Percentiles rank a stretch among this genome's conserved stretches.
phyloP scores from a whole-genome alignment of 2,888 invertebrate genomes.

The Timema cristinae region DNA sequence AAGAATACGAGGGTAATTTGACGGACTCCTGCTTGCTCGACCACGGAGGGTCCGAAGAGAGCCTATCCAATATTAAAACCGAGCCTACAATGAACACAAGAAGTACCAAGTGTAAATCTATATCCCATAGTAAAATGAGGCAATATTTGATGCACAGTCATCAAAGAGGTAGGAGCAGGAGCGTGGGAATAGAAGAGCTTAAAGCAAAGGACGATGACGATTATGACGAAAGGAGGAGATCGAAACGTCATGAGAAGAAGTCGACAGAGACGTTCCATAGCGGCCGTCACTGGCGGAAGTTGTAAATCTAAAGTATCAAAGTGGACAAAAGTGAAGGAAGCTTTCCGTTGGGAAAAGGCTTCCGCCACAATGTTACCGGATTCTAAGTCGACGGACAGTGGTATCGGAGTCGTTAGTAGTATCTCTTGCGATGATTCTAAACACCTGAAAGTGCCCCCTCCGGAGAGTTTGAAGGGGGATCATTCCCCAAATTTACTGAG shows the following conservation, averaged over 20 bases:
- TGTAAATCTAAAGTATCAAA: constrained; percentile 65
- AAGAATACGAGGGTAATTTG: constrained; percentile 47
- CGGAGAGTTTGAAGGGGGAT: constrained; percentile 20
- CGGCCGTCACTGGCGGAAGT: constrained; percentile 16
- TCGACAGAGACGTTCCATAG: constrained; percentile 24
- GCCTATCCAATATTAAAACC: constrained; percentile 61
- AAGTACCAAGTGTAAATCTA: constrained; percentile 36
- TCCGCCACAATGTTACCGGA: constrained; percentile 38
- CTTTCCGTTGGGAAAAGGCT: constrained; percentile 81
- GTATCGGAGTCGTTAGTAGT: constrained; percentile 39
- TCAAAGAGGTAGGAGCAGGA: constrained; percentile 60
- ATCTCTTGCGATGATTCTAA: constrained; percentile 42
- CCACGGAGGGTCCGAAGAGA: constrained; percentile 54
- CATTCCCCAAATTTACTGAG: constrained; percentile 26
- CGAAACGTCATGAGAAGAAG: constrained; percentile 41
- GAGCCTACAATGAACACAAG: constrained; percentile 50
- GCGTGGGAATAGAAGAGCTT: constrained; percentile 60
- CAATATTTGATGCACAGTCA: constrained; percentile 49
- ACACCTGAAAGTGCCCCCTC: constrained; percentile 37
- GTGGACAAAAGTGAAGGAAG: constrained; percentile 87
- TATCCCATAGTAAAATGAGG: constrained; percentile 39
- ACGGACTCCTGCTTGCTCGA: constrained; percentile 12
- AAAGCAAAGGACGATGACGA: constrained; percentile 18
- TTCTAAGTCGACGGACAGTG: constrained; percentile 46
- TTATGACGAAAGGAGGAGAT: not conserved